Evolutionary conservation across 2,113 vertebrate genomes (phyloP), one percentile per base, ranked within the genome.

Genomic region (Hucho hucho): DNA sequence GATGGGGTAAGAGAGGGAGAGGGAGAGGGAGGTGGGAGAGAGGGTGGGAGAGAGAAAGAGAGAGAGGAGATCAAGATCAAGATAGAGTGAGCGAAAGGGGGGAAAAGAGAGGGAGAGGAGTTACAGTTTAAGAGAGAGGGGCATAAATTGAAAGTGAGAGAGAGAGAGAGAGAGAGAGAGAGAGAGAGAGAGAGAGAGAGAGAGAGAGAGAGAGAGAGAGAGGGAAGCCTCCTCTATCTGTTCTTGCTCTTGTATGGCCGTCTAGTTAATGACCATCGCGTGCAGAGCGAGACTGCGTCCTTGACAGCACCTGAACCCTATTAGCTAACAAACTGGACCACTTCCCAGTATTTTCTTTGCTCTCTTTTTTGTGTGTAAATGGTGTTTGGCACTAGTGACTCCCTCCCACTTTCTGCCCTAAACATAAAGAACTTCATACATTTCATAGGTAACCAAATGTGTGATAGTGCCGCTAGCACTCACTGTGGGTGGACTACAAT

Each of bases 271-370:
- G 76, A 74, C 80, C 80, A 81, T 78, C 65, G 83, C 80, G 73
- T 85, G 83, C 83, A 73, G 75, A 84, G 75, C 26, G 64, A 74
- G 69, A 75, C 80, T 75, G 73, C 32, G 69, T 73, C 78, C 56
- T 61, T 71, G 61, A 75, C 72, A 74, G 75, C 83, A 85, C 80
- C 83, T 85, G 80, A 85, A 75, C 75, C 73, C 73, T 28, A 82
- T 82, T 85, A 85, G 75, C 63, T 72, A 74, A 82, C 75, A 75
- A 80, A 85, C 73, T 85, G 83, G 78, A 80, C 69, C n/a, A 53
- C 70, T 78, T 77, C 80, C 82, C 82, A 79, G 79, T 53, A 20
- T 43, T 68, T 43, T 70, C 11, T 66, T 58, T 29, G 53, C 28
- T 32, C 58, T 37, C 63, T 67, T 49, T 32, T 64, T 66, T 29